phyloP scores from a whole-genome alignment of 2,797 vertebrate species.

The Amblyopsis hoosieri region DNA sequence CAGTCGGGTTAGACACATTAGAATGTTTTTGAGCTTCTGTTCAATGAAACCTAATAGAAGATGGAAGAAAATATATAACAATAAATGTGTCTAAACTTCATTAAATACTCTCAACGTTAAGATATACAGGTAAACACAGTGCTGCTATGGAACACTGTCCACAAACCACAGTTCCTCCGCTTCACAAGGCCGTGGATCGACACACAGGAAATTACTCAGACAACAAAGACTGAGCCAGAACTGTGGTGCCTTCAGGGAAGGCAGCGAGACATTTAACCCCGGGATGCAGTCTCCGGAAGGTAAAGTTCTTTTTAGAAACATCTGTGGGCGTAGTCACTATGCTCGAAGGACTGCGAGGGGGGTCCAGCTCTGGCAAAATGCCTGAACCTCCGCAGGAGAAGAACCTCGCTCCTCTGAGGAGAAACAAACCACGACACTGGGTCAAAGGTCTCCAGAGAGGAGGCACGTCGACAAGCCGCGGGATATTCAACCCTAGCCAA shows the following conservation, averaged over 20 bases:
- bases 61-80: too few species aligned
- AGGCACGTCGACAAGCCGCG: slow-evolving; percentile 46
- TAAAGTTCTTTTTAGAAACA: slow-evolving; percentile 43
- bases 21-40: too few species aligned
- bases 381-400: slow-evolving; percentile 51
- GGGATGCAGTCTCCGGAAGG: slow-evolving; percentile 30
- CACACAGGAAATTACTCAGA: slow-evolving; percentile 9
- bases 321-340: slow-evolving; percentile 49
- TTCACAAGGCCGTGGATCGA: not conserved
- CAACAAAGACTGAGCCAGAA: slow-evolving; percentile 17
- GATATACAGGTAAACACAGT: not conserved
- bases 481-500: slow-evolving; percentile 61
- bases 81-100: too few species aligned
- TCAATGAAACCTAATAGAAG: too few species aligned
- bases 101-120: not conserved
- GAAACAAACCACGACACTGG: slow-evolving; percentile 69
- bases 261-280: slow-evolving; percentile 41
- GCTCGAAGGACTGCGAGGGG: slow-evolving; percentile 45
- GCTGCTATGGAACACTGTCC: not conserved
- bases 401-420: slow-evolving; percentile 46
- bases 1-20: too few species aligned
- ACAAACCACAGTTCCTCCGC: not conserved
- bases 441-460: slow-evolving; percentile 48
- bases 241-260: slow-evolving; percentile 26
- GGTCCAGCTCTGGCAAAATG: slow-evolving; percentile 39